Conservation (phyloP, 2,797 vertebrate genomes). For the Esox lucius region DNA sequence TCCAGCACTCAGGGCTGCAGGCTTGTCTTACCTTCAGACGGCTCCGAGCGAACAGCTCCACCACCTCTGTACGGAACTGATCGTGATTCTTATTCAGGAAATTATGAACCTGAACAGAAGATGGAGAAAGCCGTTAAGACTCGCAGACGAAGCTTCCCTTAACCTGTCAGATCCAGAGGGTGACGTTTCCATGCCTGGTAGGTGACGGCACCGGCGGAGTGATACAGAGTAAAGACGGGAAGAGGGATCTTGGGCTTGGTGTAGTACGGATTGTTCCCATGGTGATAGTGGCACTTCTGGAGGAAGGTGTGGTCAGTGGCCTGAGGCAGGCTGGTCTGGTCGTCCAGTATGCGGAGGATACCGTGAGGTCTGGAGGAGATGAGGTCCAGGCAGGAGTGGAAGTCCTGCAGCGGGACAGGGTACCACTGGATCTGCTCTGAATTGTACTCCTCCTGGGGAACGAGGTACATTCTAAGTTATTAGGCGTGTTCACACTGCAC, state of each 20-base stretch:
- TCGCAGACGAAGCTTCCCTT: too few species aligned
- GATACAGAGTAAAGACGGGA: slow-evolving; percentile 88
- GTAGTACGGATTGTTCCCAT: slow-evolving; percentile 81
- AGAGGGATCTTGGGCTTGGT: slow-evolving; percentile 87
- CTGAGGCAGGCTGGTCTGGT: slow-evolving; percentile 88
- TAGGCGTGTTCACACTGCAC: too few species aligned
- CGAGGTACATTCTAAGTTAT: too few species aligned
- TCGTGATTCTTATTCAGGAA: slow-evolving; percentile 91
- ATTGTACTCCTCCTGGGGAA: slow-evolving; percentile 82
- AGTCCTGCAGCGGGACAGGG: slow-evolving; percentile 69
- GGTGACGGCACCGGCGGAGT: slow-evolving; percentile 88
- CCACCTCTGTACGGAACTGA: slow-evolving; percentile 77
- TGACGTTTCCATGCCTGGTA: slow-evolving; percentile 80
- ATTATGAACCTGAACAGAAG: slow-evolving; percentile 82
- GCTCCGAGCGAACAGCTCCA: slow-evolving; percentile 87
- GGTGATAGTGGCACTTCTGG: slow-evolving; percentile 95
- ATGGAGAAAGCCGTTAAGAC: background rate
- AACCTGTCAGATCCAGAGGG: too few species aligned
- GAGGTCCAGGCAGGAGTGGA: slow-evolving; percentile 81
- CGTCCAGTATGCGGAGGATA: slow-evolving; percentile 85
- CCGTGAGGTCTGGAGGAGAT: slow-evolving; percentile 83
- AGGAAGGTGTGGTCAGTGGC: slow-evolving; percentile 95
- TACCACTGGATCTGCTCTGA: slow-evolving; percentile 83
- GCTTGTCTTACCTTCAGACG: slow-evolving; percentile 75
- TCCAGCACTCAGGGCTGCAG: too few species aligned